These are phyloP conservation scores for Ips typographus DNA, from an alignment of 1,140 invertebrate species.

Conservation along the genomic window DNA sequence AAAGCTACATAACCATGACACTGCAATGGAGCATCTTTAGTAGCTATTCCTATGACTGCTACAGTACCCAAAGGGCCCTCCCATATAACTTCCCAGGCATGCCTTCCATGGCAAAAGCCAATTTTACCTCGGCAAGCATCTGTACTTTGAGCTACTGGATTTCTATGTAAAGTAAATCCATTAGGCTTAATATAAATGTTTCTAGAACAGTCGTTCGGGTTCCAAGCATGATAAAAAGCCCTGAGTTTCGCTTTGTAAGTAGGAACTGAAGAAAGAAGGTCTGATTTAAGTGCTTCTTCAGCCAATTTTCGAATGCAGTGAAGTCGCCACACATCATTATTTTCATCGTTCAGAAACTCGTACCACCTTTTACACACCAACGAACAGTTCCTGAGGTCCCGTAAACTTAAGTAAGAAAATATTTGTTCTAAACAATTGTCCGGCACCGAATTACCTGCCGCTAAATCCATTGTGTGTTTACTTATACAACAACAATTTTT, in stretches of 20 bases:
- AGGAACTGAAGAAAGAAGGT: conserved; percentile 83
- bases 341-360: conserved; percentile 86
- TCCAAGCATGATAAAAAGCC: conserved; percentile 96
- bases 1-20: conserved; percentile 94
- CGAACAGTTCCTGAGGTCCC: conserved; percentile 84
- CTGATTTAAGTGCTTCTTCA: conserved; percentile 89
- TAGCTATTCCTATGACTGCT: conserved; percentile 93
- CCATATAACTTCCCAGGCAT: conserved; percentile 99
- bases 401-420: conserved; percentile 89
- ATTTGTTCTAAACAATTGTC: conserved; percentile 89
- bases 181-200: conserved; percentile 97
- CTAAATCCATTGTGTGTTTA: conserved; percentile 46
- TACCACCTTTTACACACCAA: conserved; percentile 95
- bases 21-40: conserved; percentile 87
- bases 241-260: conserved; percentile 94
- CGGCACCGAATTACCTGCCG: conserved; percentile 54
- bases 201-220: conserved; percentile 93
- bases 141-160: conserved; percentile 98
- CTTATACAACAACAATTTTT: conserved; percentile 5
- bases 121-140: conserved; percentile 95
- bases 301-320: conserved; percentile 86
- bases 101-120: conserved; percentile 88
- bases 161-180: conserved; percentile 94
- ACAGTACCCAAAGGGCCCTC: conserved; percentile 96
- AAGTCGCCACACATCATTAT: conserved; percentile 93